Base-by-base conservation (phyloP, 2,113 vertebrate genomes). In the Atherinomorus stipes region DNA sequence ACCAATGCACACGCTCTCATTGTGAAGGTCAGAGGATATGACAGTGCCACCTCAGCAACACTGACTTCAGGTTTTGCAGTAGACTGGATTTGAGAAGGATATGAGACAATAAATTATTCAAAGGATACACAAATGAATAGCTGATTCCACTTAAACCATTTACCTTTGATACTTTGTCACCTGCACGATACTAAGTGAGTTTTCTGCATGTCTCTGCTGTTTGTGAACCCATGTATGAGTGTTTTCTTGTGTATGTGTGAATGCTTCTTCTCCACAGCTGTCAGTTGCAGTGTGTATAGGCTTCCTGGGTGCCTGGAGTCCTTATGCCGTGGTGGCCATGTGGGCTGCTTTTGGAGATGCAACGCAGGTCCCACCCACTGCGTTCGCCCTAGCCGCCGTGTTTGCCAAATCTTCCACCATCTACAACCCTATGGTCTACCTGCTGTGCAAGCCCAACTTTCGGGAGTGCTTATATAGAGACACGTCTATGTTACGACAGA, bases 371-470 rank as follows among this genome's bases (percentile, higher is more conserved):
- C 94, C 95, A 0, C 87, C 89, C 0, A 44, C 92, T 52, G 93
- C 88, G 0, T 95, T 96, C 0, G 95, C 95, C 79, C 51, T 95
- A 3, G 95, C 94, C 0, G 93, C 95, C 0, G 42, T 86, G 16
- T 94, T 92, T 37, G 95, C 95, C 79, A 96, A 96, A 83, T 94
- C 95, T 59, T 96, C 95, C 0, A 95, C 95, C 0, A 88, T 95
- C 86, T 95, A 96, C 93, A 96, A 96, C 85, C 95, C 95, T 0
- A 28, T 95, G 74, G 90, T 95, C 59, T 94, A 93, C 80, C 93
- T 96, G 86, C 83, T 95, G 19, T 89, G 94, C 65, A 95, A 96
- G 74, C 95, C 95, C 51, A 96, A 88, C 88, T 96, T 96, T 61
- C 94, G 95, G 0, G 88, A 77, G 79, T 92, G 91, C 56, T 86